Evolutionary conservation across 1,140 invertebrate species (phyloP), one percentile per base, ranked within the genome.

Genomic region (Drosophila grimshawi): DNA sequence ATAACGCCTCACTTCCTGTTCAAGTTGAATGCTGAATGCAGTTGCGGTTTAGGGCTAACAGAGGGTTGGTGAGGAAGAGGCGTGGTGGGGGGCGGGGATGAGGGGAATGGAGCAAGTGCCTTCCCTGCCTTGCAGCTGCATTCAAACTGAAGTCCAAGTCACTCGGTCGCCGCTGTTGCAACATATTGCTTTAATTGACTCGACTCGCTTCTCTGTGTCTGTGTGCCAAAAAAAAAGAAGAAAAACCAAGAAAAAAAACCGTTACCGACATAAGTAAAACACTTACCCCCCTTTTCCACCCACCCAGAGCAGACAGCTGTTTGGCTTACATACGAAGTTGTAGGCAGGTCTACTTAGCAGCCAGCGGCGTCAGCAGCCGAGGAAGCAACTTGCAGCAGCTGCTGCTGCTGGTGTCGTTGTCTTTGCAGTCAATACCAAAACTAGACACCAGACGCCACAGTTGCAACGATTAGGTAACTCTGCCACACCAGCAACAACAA

Each of bases 101-200:
- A 1, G 19, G 19, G 19, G 19, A 19, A 19, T 19, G 19, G 19
- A 19, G 19, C 19, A 19, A 19, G 19, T 19, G 19, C 19, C 19
- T 19, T 19, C 19, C 19, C 19, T 19, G 19, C 19, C 19, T 19
- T 19, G 45, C n/a, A 8, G 56, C 49, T 37, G 56, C 57, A 60
- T 77, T 67, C 60, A 79, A 79, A 69, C 74, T 70, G 49, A 57
- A 69, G 76, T 83, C 69, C 69, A 75, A 89, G 85, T 89, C 86
- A 89, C 74, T 90, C 85, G 85, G 85, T 89, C 86, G 86, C 63
- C 67, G 35, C 10, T 67, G 77, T 89, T 83, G 71, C 85, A 83
- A 90, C 80, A 89, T 85, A 75, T 35, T 78, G 73, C 69, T 75
- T 88, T 88, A 88, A 88, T 88, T 88, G 85, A 88, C 83, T 79